Evolutionary conservation across 2,113 vertebrate species (phyloP).

Genomic region (Pimephales promelas): DNA sequence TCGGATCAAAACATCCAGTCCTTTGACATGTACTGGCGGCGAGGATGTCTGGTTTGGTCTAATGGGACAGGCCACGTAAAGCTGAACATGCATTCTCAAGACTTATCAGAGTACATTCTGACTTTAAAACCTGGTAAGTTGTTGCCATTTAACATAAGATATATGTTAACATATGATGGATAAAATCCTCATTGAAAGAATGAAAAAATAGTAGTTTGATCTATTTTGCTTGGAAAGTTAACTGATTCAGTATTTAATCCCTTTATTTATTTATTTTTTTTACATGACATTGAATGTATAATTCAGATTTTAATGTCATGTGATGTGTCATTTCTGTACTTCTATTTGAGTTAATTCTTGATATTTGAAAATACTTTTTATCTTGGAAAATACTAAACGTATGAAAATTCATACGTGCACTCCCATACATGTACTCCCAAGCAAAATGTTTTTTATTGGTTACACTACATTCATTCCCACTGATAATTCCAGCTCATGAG

Average conservation of each 20-base stretch:
- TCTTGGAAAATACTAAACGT: not conserved
- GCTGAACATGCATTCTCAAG: conserved; percentile 64
- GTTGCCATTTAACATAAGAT: not conserved
- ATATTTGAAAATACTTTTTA: not conserved
- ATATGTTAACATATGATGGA: too few relatives aligned
- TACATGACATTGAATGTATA: not conserved
- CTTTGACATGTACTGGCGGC: conserved; percentile 86
- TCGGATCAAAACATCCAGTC: conserved; percentile 73
- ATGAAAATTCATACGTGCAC: not conserved
- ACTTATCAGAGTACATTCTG: conserved; percentile 70
- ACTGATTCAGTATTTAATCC: not conserved
- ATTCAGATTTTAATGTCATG: not conserved
- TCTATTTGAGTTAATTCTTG: not conserved
- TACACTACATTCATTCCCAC: not conserved
- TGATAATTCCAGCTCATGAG: not conserved
- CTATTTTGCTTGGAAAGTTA: not conserved
- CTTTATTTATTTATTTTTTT: not conserved
- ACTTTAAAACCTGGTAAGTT: conserved; percentile 76
- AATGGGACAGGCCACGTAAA: conserved; percentile 78
- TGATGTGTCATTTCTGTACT: not conserved
- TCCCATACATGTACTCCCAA: not conserved
- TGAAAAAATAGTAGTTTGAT: not conserved
- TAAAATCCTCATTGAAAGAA: not conserved
- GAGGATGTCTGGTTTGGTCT: conserved; percentile 80
- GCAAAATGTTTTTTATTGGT: not conserved